phyloP scores from a whole-genome alignment of 2,888 invertebrate genomes.

The Sphaerophoria taeniata region DNA sequence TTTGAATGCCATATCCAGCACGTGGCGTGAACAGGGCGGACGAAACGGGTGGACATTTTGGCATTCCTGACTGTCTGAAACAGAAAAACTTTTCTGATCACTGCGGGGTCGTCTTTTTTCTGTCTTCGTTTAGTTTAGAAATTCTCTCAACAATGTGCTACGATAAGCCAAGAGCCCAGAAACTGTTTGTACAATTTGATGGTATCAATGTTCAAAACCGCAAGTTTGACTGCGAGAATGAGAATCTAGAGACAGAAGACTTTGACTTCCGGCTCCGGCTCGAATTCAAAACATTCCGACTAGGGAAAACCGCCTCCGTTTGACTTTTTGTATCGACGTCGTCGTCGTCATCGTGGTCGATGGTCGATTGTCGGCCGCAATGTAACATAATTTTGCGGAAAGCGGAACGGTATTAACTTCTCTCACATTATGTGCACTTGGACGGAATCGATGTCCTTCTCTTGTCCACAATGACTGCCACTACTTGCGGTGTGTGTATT shows the following conservation, averaged over 20 bases:
- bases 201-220: conserved; percentile 40
- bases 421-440: conserved; percentile 61
- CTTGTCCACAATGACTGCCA: conserved; percentile 49
- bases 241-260: conserved; percentile 31
- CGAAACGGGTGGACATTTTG: neutral
- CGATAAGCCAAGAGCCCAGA: conserved; percentile 42
- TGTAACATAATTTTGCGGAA: conserved; percentile 10
- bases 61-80: conserved; percentile 9
- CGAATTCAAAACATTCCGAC: neutral
- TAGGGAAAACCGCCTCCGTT: conserved; percentile 14
- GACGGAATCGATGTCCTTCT: conserved; percentile 67
- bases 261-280: conserved; percentile 30
- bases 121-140: neutral
- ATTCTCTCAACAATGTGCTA: conserved; percentile 12
- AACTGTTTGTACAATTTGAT: conserved; percentile 44
- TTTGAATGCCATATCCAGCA: conserved; percentile 16
- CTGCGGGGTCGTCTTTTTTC: conserved; percentile 4
- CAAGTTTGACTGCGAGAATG: conserved; percentile 47
- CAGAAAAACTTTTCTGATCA: conserved; percentile 39
- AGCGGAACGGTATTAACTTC: conserved; percentile 57
- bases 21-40: conserved; percentile 16
- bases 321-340: conserved; percentile 36
- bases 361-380: neutral
- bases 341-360: neutral
- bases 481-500: conserved; percentile 37